Evolutionary conservation across 2,797 vertebrate species (phyloP).

Genomic region (Megalops cyprinoides): DNA sequence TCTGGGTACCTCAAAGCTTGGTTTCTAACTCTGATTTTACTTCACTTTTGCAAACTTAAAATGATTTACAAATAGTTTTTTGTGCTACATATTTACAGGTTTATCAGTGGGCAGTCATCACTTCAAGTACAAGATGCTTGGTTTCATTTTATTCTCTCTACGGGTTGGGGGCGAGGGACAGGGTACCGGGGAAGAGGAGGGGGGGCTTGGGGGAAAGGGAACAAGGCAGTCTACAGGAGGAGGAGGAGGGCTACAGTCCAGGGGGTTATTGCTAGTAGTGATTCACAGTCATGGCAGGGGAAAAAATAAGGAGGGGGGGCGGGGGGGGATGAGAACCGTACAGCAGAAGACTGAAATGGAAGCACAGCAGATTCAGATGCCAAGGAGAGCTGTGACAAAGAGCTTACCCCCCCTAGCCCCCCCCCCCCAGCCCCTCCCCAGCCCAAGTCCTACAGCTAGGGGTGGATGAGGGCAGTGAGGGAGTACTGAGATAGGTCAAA

Average conservation of each 20-base stretch:
- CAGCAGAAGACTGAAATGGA: slow-evolving; percentile 34
- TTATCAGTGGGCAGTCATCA: slow-evolving; percentile 38
- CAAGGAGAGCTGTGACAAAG: slow-evolving; percentile 37
- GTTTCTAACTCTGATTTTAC: slow-evolving; percentile 41
- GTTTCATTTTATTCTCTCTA: slow-evolving; percentile 28
- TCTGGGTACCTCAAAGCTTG: slow-evolving; percentile 27
- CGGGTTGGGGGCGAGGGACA: no score
- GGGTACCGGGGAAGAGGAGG: neutral
- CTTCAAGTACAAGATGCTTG: slow-evolving; percentile 39
- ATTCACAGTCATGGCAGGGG: slow-evolving; percentile 33
- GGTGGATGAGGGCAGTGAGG: slow-evolving; percentile 24
- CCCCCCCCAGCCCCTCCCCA: neutral
- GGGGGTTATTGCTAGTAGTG: slow-evolving; percentile 49
- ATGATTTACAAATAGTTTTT: slow-evolving; percentile 33
- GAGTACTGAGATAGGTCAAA: slow-evolving; percentile 37
- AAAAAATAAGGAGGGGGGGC: neutral
- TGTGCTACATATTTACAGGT: slow-evolving; percentile 39
- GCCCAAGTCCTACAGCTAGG: neutral
- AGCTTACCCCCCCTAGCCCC: neutral
- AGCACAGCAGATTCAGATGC: slow-evolving; percentile 39
- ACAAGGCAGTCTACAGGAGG: slow-evolving; percentile 33
- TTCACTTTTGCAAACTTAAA: slow-evolving; percentile 36
- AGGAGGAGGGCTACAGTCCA: slow-evolving; percentile 33
- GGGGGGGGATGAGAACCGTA: slow-evolving; percentile 25
- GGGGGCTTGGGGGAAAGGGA: neutral